Conservation (phyloP, 2,888 invertebrate genomes). For the Trissonchulus latispiculum region DNA sequence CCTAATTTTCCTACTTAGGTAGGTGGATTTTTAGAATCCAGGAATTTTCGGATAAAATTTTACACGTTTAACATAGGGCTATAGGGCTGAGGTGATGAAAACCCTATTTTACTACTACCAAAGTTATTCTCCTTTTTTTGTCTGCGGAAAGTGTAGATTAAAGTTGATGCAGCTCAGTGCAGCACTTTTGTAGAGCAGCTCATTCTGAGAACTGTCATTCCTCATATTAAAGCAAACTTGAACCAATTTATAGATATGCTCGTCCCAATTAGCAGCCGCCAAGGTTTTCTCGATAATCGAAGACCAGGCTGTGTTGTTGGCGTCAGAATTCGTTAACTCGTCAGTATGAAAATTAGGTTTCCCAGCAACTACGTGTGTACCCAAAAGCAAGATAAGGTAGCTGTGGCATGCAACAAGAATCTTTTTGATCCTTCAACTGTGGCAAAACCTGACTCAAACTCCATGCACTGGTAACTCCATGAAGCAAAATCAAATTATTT, state of each 20-base stretch:
- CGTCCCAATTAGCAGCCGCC: neutral
- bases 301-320: neutral
- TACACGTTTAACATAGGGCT: no score
- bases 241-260: conserved; percentile 10
- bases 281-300: neutral
- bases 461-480: conserved; percentile 12
- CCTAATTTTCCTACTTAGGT: no score
- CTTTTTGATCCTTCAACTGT: neutral
- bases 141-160: neutral
- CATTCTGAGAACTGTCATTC: neutral
- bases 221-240: conserved; percentile 1
- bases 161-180: neutral
- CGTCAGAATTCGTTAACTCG: neutral
- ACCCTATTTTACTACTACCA: no score
- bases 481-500: conserved; percentile 10
- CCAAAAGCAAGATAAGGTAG: neutral
- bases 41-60: no score
- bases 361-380: neutral
- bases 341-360: neutral
- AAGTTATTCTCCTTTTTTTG: no score
- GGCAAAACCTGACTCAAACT: neutral
- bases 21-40: no score
- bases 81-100: no score
- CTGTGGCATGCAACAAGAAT: neutral
- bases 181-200: conserved; percentile 11